phyloP scores from a whole-genome alignment of 2,797 vertebrate species.

The Sebastolobus alascanus region DNA sequence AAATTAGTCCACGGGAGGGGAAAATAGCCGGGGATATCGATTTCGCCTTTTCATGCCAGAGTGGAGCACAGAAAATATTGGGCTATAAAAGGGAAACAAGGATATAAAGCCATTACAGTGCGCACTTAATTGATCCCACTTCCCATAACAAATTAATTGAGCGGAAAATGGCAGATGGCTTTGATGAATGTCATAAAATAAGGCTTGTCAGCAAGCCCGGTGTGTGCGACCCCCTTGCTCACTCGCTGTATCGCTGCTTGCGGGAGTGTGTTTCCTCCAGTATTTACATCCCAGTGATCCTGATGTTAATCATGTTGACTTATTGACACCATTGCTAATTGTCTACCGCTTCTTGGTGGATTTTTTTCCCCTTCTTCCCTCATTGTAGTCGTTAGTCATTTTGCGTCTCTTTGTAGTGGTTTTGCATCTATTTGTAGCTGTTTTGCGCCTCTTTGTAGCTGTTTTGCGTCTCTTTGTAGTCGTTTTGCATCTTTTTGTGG shows the following conservation, averaged over 20 bases:
- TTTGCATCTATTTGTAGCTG: too few relatives aligned
- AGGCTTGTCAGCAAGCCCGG: slow-evolving; percentile 83
- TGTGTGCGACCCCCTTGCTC: slow-evolving; percentile 63
- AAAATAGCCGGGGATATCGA: slow-evolving; percentile 81
- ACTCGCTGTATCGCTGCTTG: slow-evolving; percentile 42
- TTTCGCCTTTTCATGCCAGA: slow-evolving; percentile 83
- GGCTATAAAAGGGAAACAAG: slow-evolving; percentile 88
- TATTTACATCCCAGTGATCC: slow-evolving; percentile 76
- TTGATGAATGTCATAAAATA: slow-evolving; percentile 87
- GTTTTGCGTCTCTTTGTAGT: too few relatives aligned
- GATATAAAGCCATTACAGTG: slow-evolving; percentile 87
- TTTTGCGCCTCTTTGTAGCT: too few relatives aligned
- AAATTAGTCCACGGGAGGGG: slow-evolving; percentile 80
- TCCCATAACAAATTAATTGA: slow-evolving; percentile 90
- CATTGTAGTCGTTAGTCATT: slow-evolving; percentile 26
- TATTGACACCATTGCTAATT: slow-evolving; percentile 81
- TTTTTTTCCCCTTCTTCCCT: slow-evolving; percentile 29
- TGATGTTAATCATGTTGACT: slow-evolving; percentile 78
- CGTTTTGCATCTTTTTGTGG: too few relatives aligned
- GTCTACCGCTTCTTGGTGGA: slow-evolving; percentile 58
- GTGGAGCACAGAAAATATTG: slow-evolving; percentile 87
- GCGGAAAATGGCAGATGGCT: slow-evolving; percentile 90
- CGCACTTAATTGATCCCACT: slow-evolving; percentile 89
- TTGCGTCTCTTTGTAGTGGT: too few relatives aligned
- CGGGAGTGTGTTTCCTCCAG: slow-evolving; percentile 48